Percentiles rank a stretch among this genome's conserved stretches.
Evolutionary conservation across 1,140 invertebrate genomes (phyloP).

Genomic region (Macrobrachium rosenbergii): DNA sequence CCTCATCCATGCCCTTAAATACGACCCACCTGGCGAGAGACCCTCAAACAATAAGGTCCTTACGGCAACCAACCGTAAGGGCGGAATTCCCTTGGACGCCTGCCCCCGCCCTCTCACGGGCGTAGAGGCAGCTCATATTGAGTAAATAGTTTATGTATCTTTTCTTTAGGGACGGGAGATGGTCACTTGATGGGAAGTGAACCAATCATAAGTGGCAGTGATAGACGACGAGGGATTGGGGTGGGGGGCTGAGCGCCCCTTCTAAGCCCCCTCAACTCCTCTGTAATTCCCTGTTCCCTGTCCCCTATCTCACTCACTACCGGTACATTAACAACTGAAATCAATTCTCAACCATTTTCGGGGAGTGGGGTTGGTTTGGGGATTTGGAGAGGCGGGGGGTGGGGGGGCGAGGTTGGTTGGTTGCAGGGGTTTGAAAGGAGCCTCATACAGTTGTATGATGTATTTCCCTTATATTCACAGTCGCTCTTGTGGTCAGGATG

Average conservation of each 20-base stretch:
- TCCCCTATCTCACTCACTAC: no score
- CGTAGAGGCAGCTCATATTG: slow-evolving; percentile 15
- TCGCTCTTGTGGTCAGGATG: no score
- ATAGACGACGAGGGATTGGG: neutral
- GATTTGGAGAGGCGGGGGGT: neutral
- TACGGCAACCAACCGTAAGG: neutral
- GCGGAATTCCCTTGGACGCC: neutral
- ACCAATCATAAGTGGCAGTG: slow-evolving; percentile 30
- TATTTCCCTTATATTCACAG: neutral
- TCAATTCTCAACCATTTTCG: neutral
- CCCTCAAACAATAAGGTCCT: neutral
- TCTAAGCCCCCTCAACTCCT: no score
- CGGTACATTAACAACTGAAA: no score
- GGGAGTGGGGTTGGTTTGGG: neutral
- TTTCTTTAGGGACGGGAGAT: slow-evolving; percentile 6
- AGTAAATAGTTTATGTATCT: slow-evolving; percentile 60
- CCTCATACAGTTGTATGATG: no score
- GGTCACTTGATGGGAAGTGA: neutral
- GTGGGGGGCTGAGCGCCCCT: no score
- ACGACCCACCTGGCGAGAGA: neutral
- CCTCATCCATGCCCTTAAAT: neutral
- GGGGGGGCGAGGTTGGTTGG: neutral
- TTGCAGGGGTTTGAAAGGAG: neutral
- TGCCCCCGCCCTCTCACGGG: neutral
- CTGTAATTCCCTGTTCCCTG: no score